Evolutionary conservation across 2,113 vertebrate genomes (phyloP).

Genomic region (Actenoides lindsayi): DNA sequence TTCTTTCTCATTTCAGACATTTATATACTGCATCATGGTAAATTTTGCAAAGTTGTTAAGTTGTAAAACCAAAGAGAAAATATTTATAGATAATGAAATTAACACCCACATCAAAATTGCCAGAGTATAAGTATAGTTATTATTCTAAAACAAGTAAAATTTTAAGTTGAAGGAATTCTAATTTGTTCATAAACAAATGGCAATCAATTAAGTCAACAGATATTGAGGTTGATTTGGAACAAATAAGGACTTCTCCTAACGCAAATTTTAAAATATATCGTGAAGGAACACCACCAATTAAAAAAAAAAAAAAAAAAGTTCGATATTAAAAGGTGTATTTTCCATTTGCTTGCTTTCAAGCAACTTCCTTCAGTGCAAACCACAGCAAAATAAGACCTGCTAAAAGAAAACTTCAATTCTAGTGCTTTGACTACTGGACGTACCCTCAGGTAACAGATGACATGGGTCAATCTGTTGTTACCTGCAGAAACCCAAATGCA

Average conservation of each 20-base stretch:
- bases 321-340: background rate
- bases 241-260: background rate
- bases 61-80: background rate
- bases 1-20: background rate
- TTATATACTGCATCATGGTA: background rate
- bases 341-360: background rate
- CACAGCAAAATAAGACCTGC: background rate
- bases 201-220: background rate
- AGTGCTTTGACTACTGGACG: background rate
- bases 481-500: background rate
- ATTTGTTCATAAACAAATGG: background rate
- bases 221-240: background rate
- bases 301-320: background rate
- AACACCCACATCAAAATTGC: background rate
- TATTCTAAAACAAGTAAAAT: background rate
- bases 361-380: background rate
- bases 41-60: background rate
- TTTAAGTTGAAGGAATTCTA: background rate
- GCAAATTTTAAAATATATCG: background rate
- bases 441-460: background rate
- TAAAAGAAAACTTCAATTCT: background rate
- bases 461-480: background rate
- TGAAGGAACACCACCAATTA: background rate
- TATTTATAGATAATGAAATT: background rate
- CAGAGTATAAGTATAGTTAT: background rate